Evolutionary conservation across 2,797 vertebrate genomes (phyloP).

Genomic region (Loriculus beryllinus): DNA sequence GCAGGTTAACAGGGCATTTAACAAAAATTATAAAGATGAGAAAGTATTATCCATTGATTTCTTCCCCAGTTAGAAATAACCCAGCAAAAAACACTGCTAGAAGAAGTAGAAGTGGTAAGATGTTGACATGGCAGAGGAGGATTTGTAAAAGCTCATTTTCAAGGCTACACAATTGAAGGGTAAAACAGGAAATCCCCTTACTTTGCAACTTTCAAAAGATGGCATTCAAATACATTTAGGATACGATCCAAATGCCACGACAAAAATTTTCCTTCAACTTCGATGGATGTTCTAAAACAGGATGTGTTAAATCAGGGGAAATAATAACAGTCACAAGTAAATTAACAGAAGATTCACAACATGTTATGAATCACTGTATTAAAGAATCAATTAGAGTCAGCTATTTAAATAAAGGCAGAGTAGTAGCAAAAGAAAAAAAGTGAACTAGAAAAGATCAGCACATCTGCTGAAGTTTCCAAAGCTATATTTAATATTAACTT

Average conservation of each 20-base stretch:
- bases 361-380: slow-evolving; percentile 26
- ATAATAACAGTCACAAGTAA: slow-evolving; percentile 20
- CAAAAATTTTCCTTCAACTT: background rate
- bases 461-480: slow-evolving; percentile 50
- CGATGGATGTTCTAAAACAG: slow-evolving; percentile 13
- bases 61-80: background rate
- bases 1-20: background rate
- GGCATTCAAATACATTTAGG: slow-evolving; percentile 29
- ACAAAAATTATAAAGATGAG: background rate
- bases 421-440: background rate
- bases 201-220: background rate
- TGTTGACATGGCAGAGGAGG: background rate
- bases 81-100: background rate
- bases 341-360: slow-evolving; percentile 32
- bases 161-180: background rate
- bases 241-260: slow-evolving; percentile 10
- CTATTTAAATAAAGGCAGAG: slow-evolving; percentile 31
- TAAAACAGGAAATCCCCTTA: slow-evolving; percentile 44
- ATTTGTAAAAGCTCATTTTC: background rate
- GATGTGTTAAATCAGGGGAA: slow-evolving; percentile 39
- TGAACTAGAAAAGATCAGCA: slow-evolving; percentile 19
- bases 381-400: slow-evolving; percentile 17
- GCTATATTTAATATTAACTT: slow-evolving; percentile 47
- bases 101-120: background rate
- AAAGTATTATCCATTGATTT: background rate